Conservation (phyloP, 1,140 invertebrate genomes). For the Zaprionus nigranus region DNA sequence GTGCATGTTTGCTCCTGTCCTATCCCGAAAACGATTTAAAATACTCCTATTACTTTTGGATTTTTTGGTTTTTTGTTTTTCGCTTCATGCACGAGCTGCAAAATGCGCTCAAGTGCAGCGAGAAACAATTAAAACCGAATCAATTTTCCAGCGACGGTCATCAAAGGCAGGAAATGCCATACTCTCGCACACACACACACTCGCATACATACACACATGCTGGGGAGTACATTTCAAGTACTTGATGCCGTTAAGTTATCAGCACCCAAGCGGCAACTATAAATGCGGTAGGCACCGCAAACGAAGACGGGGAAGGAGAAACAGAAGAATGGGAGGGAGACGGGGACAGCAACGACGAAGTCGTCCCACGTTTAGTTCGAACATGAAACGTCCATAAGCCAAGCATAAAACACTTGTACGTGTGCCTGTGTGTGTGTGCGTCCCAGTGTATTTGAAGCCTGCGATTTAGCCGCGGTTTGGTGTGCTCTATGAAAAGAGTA, state of each 20-base stretch:
- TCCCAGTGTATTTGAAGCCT: slow-evolving; percentile 9
- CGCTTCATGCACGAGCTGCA: slow-evolving; percentile 57
- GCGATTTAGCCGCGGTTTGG: slow-evolving; percentile 33
- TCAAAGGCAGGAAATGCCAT: slow-evolving; percentile 47
- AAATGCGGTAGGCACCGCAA: slow-evolving; percentile 44
- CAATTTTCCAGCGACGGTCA: slow-evolving; percentile 49
- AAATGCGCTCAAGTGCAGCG: slow-evolving; percentile 60
- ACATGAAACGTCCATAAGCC: slow-evolving; percentile 54
- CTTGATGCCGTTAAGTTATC: slow-evolving; percentile 60
- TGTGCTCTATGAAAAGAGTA: slow-evolving; percentile 4
- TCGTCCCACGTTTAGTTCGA: slow-evolving; percentile 37
- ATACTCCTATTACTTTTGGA: slow-evolving; percentile 26
- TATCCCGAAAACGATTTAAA: slow-evolving; percentile 18
- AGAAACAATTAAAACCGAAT: slow-evolving; percentile 62
- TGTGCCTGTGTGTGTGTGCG: slow-evolving; percentile 4
- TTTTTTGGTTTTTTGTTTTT: slow-evolving; percentile 17
- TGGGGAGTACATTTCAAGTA: slow-evolving; percentile 40
- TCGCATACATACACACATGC: slow-evolving; percentile 4
- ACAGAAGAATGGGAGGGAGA: not conserved
- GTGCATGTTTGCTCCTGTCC: slow-evolving; percentile 25
- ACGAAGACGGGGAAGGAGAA: too few relatives aligned
- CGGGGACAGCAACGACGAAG: not conserved
- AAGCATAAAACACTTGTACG: slow-evolving; percentile 53
- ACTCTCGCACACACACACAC: slow-evolving; percentile 10
- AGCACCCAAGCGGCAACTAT: slow-evolving; percentile 51